Base-by-base conservation (phyloP, 2,888 invertebrate genomes). In the Prionchulus punctatus region DNA sequence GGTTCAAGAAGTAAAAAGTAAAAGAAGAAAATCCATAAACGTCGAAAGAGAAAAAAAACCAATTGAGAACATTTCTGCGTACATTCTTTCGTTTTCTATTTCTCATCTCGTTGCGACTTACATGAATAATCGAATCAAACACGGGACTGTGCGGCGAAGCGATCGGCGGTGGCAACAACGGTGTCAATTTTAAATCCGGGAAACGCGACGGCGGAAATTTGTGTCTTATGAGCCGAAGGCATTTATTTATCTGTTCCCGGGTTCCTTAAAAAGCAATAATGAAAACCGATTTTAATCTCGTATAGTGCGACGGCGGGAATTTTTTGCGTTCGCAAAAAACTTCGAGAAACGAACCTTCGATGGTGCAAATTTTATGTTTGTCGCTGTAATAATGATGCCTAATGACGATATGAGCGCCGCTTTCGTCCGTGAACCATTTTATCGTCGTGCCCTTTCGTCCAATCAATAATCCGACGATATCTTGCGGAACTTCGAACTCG, bases 401-500 rank as follows among this genome's bases (percentile, higher is more conserved):
- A 30, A 59, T 52, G 30, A 58, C 31, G 28, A 59, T 57, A 18
- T 42, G 30, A 21, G 48, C 42, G 31, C 51, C 54, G 31, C 25
- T 27, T 47, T 54, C 42, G 25, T 57, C 47, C 52, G 28, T 28
- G 18, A 59, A 21, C 4, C 55, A 36, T 62, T 64, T 65, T 43
- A 70, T 67, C 21, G 69, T 70, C 58, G 66, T 67, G 53, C 70
- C 70, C 54, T 67, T 65, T 48, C 67, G 60, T 26, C 70, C 70
- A 53, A 70, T 70, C 26, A 70, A 63, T 26, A 70, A 61, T 4
- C 54, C 70, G 53, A 70, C 70, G 42, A 70, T 61, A 36, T 64
- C 63, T 59, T 70, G 67, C 23, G 70, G 70, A 42, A 70, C 65
- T 57, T 70, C 70, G 58, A 70, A 70, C 54, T 70, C 70, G 63